These are phyloP conservation scores for Rhopilema esculentum DNA, from an alignment of 30 jellyfish, hydroid and myxozoan species.

Conservation along the genomic window DNA sequence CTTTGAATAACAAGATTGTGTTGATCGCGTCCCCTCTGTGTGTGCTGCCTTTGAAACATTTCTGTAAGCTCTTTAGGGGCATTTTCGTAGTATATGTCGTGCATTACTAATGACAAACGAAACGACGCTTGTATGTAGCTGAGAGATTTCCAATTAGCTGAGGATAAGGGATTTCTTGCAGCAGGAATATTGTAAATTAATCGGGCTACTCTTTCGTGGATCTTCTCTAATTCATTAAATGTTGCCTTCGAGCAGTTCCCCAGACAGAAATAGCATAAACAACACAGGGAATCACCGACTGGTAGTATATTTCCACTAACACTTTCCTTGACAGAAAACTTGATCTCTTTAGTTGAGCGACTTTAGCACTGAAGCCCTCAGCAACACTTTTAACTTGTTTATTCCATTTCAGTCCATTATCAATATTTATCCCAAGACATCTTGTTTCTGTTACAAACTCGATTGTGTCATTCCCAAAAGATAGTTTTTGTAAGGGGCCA, in stretches of 20 bases:
- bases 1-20: not conserved
- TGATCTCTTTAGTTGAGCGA: no score
- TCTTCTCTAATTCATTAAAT: slow-evolving; percentile 15
- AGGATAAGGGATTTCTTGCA: slow-evolving; percentile 3
- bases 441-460: slow-evolving; percentile 11
- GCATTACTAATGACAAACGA: slow-evolving; percentile 9
- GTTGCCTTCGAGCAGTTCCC: slow-evolving; percentile 41
- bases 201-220: slow-evolving; percentile 22
- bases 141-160: slow-evolving; percentile 16
- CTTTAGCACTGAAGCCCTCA: not conserved
- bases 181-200: slow-evolving; percentile 4
- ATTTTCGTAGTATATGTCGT: slow-evolving; percentile 16
- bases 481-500: slow-evolving; percentile 17
- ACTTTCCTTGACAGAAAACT: not conserved
- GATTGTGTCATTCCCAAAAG: not conserved
- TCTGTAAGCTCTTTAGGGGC: slow-evolving; percentile 33
- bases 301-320: not conserved
- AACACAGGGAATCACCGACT: slow-evolving; percentile 26
- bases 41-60: slow-evolving; percentile 17
- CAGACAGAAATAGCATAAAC: slow-evolving; percentile 1
- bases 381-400: slow-evolving; percentile 6
- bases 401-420: slow-evolving; percentile 11
- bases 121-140: not conserved
- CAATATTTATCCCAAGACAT: slow-evolving; percentile 25
- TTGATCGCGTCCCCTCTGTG: slow-evolving; percentile 5